These are phyloP conservation scores for Sepiola atlantica DNA, from an alignment of 2,888 invertebrate genomes.

Conservation along the genomic window DNA sequence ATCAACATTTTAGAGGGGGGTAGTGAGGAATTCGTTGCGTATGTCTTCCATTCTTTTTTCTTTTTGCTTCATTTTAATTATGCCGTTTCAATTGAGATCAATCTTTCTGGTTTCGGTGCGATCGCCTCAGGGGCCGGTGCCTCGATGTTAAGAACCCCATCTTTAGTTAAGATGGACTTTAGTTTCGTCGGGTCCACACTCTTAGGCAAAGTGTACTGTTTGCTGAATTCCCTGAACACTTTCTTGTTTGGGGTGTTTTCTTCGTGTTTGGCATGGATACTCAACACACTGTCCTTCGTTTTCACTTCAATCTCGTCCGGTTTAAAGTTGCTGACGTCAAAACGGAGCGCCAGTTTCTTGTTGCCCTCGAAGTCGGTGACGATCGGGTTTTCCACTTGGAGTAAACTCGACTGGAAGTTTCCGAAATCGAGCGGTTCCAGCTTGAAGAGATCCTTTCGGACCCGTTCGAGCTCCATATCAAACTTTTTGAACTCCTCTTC, in stretches of 20 bases:
- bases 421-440: slow-evolving; percentile 52
- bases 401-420: slow-evolving; percentile 47
- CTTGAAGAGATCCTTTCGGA: slow-evolving; percentile 60
- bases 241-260: slow-evolving; percentile 97
- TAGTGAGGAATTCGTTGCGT: too few relatives aligned
- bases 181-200: slow-evolving; percentile 97
- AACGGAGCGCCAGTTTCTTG: slow-evolving; percentile 89
- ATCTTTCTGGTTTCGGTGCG: slow-evolving; percentile 81
- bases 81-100: slow-evolving; percentile 82
- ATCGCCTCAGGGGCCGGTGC: slow-evolving; percentile 91
- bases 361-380: slow-evolving; percentile 82
- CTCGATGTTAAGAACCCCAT: slow-evolving; percentile 96
- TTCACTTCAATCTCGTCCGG: slow-evolving; percentile 97
- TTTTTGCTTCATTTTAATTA: slow-evolving; percentile 41
- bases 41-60: neutral
- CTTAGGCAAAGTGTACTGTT: slow-evolving; percentile 96
- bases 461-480: slow-evolving; percentile 60
- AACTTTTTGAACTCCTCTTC: slow-evolving; percentile 55
- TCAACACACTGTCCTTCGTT: slow-evolving; percentile 96
- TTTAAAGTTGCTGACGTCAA: slow-evolving; percentile 97
- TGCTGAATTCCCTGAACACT: slow-evolving; percentile 98
- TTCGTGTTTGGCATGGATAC: slow-evolving; percentile 96
- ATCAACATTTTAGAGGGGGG: too few relatives aligned
- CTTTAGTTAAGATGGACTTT: slow-evolving; percentile 95
- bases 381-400: slow-evolving; percentile 62